Conservation (phyloP, 2,888 invertebrate species). For the Stenolophus ochropezus region DNA sequence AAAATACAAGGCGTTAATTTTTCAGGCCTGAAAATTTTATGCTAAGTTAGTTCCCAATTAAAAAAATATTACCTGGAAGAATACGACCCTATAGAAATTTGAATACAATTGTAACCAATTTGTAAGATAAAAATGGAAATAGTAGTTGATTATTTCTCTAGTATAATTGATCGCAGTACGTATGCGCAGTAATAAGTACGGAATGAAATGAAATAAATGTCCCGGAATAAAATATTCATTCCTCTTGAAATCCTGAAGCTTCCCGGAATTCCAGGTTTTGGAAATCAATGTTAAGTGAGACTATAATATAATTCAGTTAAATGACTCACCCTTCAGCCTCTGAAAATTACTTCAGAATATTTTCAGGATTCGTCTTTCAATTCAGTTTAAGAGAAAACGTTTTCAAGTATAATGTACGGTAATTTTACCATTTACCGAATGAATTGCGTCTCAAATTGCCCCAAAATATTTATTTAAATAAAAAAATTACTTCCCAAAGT, state of each 20-base stretch:
- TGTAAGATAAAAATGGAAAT: no score
- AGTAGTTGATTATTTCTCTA: background rate
- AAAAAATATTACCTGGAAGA: no score
- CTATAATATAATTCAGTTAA: constrained; percentile 11
- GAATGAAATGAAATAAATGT: background rate
- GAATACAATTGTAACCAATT: no score
- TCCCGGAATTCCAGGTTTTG: background rate
- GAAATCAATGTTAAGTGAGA: constrained; percentile 18
- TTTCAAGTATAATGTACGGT: background rate
- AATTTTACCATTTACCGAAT: background rate
- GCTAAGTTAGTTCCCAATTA: no score
- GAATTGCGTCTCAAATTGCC: background rate
- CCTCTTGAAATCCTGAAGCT: background rate
- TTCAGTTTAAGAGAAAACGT: background rate
- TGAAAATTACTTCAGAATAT: background rate
- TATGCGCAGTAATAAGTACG: background rate
- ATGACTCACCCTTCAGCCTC: background rate
- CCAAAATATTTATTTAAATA: background rate
- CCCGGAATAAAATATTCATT: background rate
- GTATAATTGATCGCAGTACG: background rate
- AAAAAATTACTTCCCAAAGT: background rate
- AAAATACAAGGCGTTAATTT: no score
- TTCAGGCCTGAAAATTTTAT: no score
- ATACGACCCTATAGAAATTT: no score
- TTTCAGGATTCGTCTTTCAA: background rate